These are phyloP conservation scores for Montipora sp. DNA, from an alignment of 64 coral and sea anemone species.

Conservation along the genomic window DNA sequence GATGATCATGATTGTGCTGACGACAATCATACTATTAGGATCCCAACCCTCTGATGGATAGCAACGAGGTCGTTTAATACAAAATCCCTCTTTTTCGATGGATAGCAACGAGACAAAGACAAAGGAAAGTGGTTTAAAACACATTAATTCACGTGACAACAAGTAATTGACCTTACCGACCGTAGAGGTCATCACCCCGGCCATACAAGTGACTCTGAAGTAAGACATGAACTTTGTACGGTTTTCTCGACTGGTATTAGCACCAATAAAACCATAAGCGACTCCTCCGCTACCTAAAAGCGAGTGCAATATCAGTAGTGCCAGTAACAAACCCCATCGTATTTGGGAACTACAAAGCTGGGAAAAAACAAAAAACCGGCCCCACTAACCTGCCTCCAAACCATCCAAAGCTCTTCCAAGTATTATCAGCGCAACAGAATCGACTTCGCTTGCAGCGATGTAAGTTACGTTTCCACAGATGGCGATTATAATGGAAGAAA, in stretches of 20 bases:
- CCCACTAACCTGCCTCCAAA: slow-evolving; percentile 63
- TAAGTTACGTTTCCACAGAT: slow-evolving; percentile 76
- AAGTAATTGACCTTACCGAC: slow-evolving; percentile 67
- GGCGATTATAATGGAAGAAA: slow-evolving; percentile 71
- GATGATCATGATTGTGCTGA: slow-evolving; percentile 1
- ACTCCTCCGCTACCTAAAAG: slow-evolving; percentile 73
- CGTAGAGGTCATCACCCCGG: slow-evolving; percentile 63
- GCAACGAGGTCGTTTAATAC: neutral
- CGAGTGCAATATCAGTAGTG: neutral
- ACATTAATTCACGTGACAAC: no score
- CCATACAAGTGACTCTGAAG: slow-evolving; percentile 72
- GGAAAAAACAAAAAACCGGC: neutral
- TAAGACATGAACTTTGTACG: slow-evolving; percentile 70
- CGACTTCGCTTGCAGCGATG: slow-evolving; percentile 58
- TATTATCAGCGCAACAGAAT: slow-evolving; percentile 66
- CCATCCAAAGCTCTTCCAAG: slow-evolving; percentile 73
- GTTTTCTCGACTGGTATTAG: slow-evolving; percentile 61
- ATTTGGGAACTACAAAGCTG: neutral
- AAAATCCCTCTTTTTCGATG: slow-evolving; percentile 1
- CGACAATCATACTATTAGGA: neutral
- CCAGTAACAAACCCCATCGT: neutral
- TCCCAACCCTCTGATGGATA: neutral
- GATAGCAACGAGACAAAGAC: neutral
- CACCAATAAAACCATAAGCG: slow-evolving; percentile 76
- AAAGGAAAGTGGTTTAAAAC: no score